Evolutionary conservation across 2,797 vertebrate species (phyloP), one percentile per base, ranked within the genome.

Genomic region (Capromys pilorides): DNA sequence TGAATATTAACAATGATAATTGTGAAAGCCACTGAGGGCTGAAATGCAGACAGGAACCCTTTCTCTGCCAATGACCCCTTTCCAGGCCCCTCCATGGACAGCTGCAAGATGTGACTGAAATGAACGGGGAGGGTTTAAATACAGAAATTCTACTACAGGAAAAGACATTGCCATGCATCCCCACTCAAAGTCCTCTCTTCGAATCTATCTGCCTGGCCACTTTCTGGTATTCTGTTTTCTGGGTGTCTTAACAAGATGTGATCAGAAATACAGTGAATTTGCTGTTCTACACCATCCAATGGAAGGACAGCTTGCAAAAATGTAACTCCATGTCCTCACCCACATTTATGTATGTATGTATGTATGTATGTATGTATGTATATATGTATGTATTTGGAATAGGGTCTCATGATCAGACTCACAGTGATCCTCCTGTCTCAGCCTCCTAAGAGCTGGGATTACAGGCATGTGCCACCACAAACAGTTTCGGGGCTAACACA

Each of bases 51-150:
- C 31, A 26, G 26, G 21, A 11, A 24, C 22, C 0, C 1, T 45
- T 4, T 31, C 2, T n/a, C 54, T 49, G 5, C 11, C 11, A 5
- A 5, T 4, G 33, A 28, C 4, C 14, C 18, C 12, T 45, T 36
- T 4, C 5, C 26, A 36, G 22, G n/a, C 16, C 33, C 28, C 12
- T 5, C 2, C 49, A 2, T 5, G 1, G 33, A 6, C 0, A 31
- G 4, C 45, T 18, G 0, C 2, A 75, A 45, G 24, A 5, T 75
- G 73, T 45, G 26, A 45, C 2, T 28, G 73, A 77, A 45, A 18
- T 77, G 31, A 31, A 31, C 31, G 41, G 26, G 28, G 26, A 49
- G 49, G 41, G 45, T 49, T 77, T 54, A 19, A 79, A 19, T 54
- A 54, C 2, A 8, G 51, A 79, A n/a, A 31, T 2, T n/a, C 18